phyloP scores from a whole-genome alignment of 2,113 vertebrate genomes.

The Serilophus lunatus region DNA sequence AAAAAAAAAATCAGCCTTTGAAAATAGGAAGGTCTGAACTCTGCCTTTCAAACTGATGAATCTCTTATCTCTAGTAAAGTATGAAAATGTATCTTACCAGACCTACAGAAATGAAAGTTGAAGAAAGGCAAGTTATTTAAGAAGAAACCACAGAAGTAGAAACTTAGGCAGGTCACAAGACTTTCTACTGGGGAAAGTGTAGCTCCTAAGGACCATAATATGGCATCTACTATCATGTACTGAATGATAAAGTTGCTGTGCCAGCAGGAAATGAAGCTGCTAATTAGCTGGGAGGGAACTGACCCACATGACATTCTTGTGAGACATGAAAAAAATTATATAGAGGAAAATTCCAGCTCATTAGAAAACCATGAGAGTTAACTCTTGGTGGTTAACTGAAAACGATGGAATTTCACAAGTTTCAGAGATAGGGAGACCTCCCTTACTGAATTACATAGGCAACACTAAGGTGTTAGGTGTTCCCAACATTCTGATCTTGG shows the following conservation, averaged over 20 bases:
- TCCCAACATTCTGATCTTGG: neutral
- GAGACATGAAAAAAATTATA: neutral
- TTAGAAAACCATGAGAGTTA: neutral
- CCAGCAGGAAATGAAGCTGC: neutral
- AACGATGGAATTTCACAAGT: neutral
- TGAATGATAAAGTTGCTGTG: neutral
- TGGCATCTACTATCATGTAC: neutral
- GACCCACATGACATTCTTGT: neutral
- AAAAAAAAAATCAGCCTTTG: neutral
- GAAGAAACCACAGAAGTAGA: neutral
- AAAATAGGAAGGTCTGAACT: neutral
- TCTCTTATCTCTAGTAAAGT: neutral
- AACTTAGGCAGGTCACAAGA: neutral
- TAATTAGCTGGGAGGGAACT: neutral
- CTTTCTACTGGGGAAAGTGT: neutral
- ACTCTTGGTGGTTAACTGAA: neutral
- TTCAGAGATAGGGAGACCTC: neutral
- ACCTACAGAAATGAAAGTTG: neutral
- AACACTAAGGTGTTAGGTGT: neutral
- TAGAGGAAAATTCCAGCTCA: neutral
- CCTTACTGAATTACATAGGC: neutral
- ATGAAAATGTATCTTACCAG: neutral
- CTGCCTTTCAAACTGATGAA: neutral
- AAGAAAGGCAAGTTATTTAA: neutral
- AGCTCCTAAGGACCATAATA: neutral